Evolutionary conservation across 2,797 vertebrate species (phyloP).

Genomic region (Pantherophis vulpinus): DNA sequence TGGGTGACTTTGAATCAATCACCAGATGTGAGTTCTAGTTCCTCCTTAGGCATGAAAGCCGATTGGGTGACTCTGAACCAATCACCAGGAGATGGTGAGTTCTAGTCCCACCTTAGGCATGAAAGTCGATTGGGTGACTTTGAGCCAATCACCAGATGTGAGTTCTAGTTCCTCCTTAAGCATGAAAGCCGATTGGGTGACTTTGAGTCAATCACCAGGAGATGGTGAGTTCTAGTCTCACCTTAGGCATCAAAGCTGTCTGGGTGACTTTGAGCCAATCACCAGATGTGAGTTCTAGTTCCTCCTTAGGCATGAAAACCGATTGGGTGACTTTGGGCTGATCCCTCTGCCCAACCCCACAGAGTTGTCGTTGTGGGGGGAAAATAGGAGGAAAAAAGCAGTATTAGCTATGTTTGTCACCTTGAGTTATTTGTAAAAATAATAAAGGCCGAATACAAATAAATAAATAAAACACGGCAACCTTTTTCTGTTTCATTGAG

Average conservation of each 20-base stretch:
- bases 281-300: too few relatives aligned
- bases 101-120: neutral
- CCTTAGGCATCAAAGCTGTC: too few relatives aligned
- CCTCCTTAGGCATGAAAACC: too few relatives aligned
- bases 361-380: neutral
- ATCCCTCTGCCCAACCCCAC: neutral
- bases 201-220: neutral
- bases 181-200: rapidly evolving
- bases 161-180: neutral
- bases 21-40: too few relatives aligned
- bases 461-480: neutral
- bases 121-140: rapidly evolving
- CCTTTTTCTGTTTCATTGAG: neutral
- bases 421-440: neutral
- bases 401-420: neutral
- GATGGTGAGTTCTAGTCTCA: too few relatives aligned
- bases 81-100: neutral
- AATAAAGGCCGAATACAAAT: neutral
- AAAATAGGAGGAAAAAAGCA: neutral
- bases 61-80: too few relatives aligned
- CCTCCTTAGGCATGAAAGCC: too few relatives aligned
- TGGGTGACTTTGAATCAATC: neutral
- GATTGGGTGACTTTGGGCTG: neutral
- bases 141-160: neutral
- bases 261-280: too few relatives aligned